phyloP scores from a whole-genome alignment of 2,113 vertebrate genomes.

The Perca fluviatilis region DNA sequence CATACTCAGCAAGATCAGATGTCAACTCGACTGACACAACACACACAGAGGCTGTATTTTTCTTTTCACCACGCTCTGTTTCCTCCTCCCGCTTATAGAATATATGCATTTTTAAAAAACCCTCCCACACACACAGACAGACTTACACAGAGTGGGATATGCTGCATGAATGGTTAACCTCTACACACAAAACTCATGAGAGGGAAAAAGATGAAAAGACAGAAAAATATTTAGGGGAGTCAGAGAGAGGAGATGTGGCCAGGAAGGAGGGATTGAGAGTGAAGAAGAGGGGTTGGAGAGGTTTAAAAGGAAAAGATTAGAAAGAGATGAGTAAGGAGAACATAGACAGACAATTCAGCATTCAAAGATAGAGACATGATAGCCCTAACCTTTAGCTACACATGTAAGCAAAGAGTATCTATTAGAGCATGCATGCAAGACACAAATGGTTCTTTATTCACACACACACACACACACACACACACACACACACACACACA shows the following conservation, averaged over 20 bases:
- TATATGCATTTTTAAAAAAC: constrained; percentile 79
- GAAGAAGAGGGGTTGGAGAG: background rate
- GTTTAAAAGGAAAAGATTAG: background rate
- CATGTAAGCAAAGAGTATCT: constrained; percentile 41
- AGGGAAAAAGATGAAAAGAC: background rate
- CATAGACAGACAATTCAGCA: background rate
- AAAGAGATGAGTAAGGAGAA: constrained; percentile 12
- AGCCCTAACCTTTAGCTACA: constrained; percentile 40
- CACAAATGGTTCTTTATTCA: constrained; percentile 40
- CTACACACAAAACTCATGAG: constrained; percentile 5
- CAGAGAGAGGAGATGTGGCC: background rate
- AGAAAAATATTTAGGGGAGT: constrained; percentile 26
- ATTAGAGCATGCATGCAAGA: constrained; percentile 38
- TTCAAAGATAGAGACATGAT: constrained; percentile 22
- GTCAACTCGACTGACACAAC: constrained; percentile 75
- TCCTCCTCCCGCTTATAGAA: constrained; percentile 76
- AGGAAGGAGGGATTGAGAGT: background rate
- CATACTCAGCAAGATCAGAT: constrained; percentile 81
- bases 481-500: constrained; percentile 35
- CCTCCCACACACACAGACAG: constrained; percentile 30
- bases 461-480: constrained; percentile 34
- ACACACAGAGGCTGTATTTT: constrained; percentile 73
- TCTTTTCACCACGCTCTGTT: constrained; percentile 74
- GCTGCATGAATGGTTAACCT: constrained; percentile 18
- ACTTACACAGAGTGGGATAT: constrained; percentile 16